Percentiles rank a stretch among this genome's conserved stretches.
These are phyloP conservation scores for Polyergus mexicanus DNA, from an alignment of 1,140 invertebrate species.

Conservation along the genomic window DNA sequence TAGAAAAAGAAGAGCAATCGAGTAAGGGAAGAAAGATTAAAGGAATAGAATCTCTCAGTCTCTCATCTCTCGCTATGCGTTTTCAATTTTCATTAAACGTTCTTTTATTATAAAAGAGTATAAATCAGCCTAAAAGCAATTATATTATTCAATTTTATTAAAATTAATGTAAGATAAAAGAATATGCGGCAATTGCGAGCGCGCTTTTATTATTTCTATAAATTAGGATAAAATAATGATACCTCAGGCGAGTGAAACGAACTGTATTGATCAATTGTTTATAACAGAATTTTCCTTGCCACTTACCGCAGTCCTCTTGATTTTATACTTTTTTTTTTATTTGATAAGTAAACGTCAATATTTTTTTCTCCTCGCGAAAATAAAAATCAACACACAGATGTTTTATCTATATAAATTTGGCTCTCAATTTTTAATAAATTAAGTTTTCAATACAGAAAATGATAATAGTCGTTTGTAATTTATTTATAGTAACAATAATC, in stretches of 20 bases:
- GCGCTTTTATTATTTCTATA: background rate
- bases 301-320: background rate
- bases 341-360: background rate
- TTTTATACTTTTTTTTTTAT: background rate
- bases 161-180: background rate
- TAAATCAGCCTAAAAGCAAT: background rate
- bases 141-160: background rate
- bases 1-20: background rate
- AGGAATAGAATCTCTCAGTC: background rate
- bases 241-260: background rate
- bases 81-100: slow-evolving; percentile 12
- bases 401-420: no score
- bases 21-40: background rate
- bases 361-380: background rate
- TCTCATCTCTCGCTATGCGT: background rate
- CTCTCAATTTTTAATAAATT: no score
- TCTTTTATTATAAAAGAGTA: background rate
- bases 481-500: no score
- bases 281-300: background rate
- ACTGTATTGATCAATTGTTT: background rate
- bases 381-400: background rate
- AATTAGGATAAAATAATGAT: slow-evolving; percentile 45
- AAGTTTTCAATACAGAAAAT: no score
- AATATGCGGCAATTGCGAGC: no score
- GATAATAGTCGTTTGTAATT: no score